Percentiles rank a stretch among this genome's conserved stretches.
These are phyloP conservation scores for Anarsia innoxiella DNA, from an alignment of 2,888 invertebrate genomes.

Conservation along the genomic window DNA sequence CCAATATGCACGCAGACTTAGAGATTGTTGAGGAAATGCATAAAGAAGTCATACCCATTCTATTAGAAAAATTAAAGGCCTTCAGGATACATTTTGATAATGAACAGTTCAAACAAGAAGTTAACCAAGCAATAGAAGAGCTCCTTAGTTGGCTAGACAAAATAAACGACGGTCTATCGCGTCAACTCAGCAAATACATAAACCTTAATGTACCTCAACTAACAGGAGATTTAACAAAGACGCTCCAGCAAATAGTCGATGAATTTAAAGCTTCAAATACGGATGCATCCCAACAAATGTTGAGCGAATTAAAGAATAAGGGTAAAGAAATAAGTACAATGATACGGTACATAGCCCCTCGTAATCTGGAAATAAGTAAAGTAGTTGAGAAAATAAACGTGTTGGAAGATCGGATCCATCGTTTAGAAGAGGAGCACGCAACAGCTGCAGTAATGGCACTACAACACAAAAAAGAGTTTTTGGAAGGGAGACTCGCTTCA, in stretches of 20 bases:
- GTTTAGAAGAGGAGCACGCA: constrained; percentile 38
- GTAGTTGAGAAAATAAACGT: constrained; percentile 46
- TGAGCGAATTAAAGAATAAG: constrained; percentile 40
- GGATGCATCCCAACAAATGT: constrained; percentile 30
- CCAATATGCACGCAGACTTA: constrained; percentile 42
- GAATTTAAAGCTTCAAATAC: constrained; percentile 34
- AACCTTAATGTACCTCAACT: constrained; percentile 39
- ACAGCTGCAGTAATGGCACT: constrained; percentile 51
- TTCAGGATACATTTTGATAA: constrained; percentile 35
- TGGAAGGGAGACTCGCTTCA: constrained; percentile 40
- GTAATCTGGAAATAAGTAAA: constrained; percentile 52
- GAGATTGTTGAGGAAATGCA: constrained; percentile 67
- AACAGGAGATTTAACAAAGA: constrained; percentile 43
- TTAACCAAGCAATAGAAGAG: constrained; percentile 36
- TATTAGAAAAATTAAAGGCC: constrained; percentile 45
- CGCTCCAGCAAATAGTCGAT: constrained; percentile 51
- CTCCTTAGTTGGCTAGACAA: constrained; percentile 55
- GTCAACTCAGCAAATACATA: constrained; percentile 41
- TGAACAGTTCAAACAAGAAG: constrained; percentile 38
- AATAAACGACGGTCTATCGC: constrained; percentile 48
- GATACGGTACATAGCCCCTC: constrained; percentile 42
- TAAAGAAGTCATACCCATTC: constrained; percentile 33
- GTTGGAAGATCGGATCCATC: constrained; percentile 46
- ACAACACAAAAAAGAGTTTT: constrained; percentile 46
- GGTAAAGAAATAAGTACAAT: constrained; percentile 44